phyloP scores from a whole-genome alignment of 1,140 invertebrate species.

The Pseudobourletiella spinata region DNA sequence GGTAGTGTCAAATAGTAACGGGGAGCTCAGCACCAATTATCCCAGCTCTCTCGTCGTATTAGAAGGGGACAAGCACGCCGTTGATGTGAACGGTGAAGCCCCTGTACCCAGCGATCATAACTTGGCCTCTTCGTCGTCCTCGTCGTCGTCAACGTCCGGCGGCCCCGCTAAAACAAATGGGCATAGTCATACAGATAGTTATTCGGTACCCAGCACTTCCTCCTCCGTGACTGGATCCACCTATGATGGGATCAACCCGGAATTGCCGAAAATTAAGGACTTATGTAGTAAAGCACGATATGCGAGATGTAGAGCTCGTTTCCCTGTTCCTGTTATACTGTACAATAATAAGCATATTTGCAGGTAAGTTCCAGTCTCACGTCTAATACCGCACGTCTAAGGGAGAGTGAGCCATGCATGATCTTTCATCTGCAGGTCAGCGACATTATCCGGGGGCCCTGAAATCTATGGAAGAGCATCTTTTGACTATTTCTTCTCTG shows the following conservation, averaged over 20 bases:
- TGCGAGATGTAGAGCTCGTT: conserved; percentile 61
- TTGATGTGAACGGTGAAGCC: not conserved
- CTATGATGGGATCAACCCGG: conserved; percentile 5
- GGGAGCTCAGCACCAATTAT: conserved; percentile 64
- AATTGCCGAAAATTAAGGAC: conserved; percentile 31
- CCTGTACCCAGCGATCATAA: not conserved
- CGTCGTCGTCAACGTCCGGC: conserved; percentile 50
- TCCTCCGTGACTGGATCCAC: not conserved
- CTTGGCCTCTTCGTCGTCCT: not conserved
- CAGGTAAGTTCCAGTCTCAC: conserved; percentile 40
- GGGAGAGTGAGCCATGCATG: too few species aligned
- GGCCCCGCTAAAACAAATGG: conserved; percentile 37
- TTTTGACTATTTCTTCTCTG: conserved; percentile 48
- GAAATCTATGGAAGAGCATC: conserved; percentile 63
- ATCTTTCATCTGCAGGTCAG: conserved; percentile 50
- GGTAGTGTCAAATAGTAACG: conserved; percentile 54
- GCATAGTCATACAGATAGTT: too few species aligned
- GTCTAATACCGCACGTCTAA: not conserved
- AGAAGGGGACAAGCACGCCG: conserved; percentile 50
- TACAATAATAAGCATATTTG: conserved; percentile 65
- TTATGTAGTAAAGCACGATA: conserved; percentile 41
- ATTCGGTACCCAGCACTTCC: not conserved
- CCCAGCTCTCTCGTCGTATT: conserved; percentile 61
- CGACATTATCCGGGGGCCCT: conserved; percentile 58
- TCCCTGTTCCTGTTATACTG: conserved; percentile 69